Percentiles rank a stretch among this genome's conserved stretches.
Evolutionary conservation across 2,113 vertebrate genomes (phyloP).

Genomic region (Saccopteryx leptura): DNA sequence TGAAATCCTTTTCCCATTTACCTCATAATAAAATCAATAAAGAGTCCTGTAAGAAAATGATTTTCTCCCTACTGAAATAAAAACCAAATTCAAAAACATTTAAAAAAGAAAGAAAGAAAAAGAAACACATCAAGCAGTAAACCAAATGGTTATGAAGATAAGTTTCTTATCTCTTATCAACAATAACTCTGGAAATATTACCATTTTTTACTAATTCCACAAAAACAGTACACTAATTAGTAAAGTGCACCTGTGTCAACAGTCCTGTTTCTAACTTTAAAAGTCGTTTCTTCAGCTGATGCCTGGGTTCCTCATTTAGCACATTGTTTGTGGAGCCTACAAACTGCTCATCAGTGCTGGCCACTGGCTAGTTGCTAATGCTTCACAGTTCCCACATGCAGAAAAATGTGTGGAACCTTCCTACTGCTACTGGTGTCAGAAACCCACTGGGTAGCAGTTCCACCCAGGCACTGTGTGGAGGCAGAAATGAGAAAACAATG

Average conservation of each 20-base stretch:
- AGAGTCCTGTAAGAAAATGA: constrained; percentile 21
- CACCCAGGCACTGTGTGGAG: background rate
- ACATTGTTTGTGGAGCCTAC: constrained; percentile 36
- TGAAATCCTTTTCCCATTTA: constrained; percentile 23
- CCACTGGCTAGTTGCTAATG: background rate
- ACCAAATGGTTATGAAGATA: constrained; percentile 49
- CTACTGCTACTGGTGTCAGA: background rate
- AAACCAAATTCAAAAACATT: constrained; percentile 52
- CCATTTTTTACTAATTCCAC: constrained; percentile 55
- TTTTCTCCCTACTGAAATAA: constrained; percentile 49
- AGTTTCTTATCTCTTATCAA: constrained; percentile 61
- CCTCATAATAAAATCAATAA: constrained; percentile 38
- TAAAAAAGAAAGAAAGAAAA: background rate
- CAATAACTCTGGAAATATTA: constrained; percentile 69
- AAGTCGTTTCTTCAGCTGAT: background rate
- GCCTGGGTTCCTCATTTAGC: constrained; percentile 30
- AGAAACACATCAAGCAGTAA: constrained; percentile 55
- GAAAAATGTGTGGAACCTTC: background rate
- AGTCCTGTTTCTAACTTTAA: background rate
- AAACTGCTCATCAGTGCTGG: constrained; percentile 45
- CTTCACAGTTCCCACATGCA: background rate
- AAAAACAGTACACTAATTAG: constrained; percentile 65
- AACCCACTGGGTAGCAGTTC: background rate
- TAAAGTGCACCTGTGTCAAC: constrained; percentile 62
- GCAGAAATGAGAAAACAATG: background rate